Evolutionary conservation across 1,140 invertebrate species (phyloP).

Genomic region (Holotrichia oblita): DNA sequence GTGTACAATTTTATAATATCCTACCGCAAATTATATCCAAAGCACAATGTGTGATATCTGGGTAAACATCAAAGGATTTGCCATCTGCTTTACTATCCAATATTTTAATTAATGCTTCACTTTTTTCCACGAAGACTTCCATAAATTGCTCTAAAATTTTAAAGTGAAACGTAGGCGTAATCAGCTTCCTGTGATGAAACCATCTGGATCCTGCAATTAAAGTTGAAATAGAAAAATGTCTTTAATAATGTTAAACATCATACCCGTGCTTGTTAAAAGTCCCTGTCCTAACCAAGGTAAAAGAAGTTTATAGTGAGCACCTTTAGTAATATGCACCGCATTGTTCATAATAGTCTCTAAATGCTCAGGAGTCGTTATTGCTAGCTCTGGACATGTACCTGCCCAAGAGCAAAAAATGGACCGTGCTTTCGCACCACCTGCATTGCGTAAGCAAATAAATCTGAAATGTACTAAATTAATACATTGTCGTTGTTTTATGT

Average conservation of each 20-base stretch:
- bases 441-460: not conserved
- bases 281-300: conserved; percentile 65
- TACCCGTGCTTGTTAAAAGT: conserved; percentile 66
- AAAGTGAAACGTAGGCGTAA: conserved; percentile 69
- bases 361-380: conserved; percentile 54
- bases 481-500: not conserved
- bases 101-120: conserved; percentile 14
- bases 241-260: too few species aligned
- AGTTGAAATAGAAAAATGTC: not conserved
- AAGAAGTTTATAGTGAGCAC: conserved; percentile 66
- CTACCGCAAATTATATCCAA: conserved; percentile 80
- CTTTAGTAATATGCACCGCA: conserved; percentile 67
- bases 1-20: not conserved
- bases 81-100: conserved; percentile 63
- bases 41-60: conserved; percentile 79
- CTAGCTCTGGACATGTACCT: conserved; percentile 48
- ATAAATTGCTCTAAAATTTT: conserved; percentile 40
- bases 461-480: not conserved
- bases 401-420: conserved; percentile 53
- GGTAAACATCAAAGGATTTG: conserved; percentile 76
- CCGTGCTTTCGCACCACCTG: conserved; percentile 40
- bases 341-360: conserved; percentile 64
- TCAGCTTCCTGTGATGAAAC: conserved; percentile 77
- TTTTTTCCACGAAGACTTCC: conserved; percentile 38
- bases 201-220: conserved; percentile 70